phyloP scores from a whole-genome alignment of 1,140 invertebrate genomes.

The Drosophila asahinai region DNA sequence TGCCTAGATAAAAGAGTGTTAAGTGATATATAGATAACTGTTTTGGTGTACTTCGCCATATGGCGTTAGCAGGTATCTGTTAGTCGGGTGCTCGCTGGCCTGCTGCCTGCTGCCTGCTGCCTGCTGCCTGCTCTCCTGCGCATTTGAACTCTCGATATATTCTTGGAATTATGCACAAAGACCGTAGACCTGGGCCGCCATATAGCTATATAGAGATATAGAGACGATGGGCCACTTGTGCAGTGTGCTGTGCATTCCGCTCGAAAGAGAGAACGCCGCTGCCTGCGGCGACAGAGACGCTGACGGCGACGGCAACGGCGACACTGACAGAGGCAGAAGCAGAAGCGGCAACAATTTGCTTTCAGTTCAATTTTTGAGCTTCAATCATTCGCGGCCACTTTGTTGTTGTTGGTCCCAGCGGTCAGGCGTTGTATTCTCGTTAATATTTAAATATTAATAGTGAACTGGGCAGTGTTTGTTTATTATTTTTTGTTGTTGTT shows the following conservation, averaged over 20 bases:
- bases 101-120: too few relatives aligned
- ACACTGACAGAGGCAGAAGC: neutral
- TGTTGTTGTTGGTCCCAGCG: conserved; percentile 58
- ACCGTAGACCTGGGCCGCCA: conserved; percentile 8
- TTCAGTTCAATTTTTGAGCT: conserved; percentile 68
- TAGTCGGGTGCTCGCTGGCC: conserved; percentile 9
- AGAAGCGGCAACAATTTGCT: conserved; percentile 40
- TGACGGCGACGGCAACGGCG: conserved; percentile 11
- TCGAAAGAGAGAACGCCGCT: conserved; percentile 7
- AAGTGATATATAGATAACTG: neutral
- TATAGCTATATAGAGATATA: conserved; percentile 14
- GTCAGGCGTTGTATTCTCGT: conserved; percentile 10
- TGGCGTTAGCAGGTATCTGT: neutral
- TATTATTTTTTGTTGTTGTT: neutral
- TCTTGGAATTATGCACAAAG: conserved; percentile 63
- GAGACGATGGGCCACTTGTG: conserved; percentile 30
- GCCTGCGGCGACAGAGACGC: neutral
- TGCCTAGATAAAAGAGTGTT: neutral
- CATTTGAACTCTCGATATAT: conserved; percentile 49
- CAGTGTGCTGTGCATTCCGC: conserved; percentile 30
- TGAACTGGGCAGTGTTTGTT: conserved; percentile 3
- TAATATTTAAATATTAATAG: conserved; percentile 17
- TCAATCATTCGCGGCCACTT: conserved; percentile 68
- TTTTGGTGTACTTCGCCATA: too few relatives aligned
- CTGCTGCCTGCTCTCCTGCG: conserved; percentile 23